Base-by-base conservation (phyloP, 2,888 invertebrate genomes). In the Protodeltote pygarga region DNA sequence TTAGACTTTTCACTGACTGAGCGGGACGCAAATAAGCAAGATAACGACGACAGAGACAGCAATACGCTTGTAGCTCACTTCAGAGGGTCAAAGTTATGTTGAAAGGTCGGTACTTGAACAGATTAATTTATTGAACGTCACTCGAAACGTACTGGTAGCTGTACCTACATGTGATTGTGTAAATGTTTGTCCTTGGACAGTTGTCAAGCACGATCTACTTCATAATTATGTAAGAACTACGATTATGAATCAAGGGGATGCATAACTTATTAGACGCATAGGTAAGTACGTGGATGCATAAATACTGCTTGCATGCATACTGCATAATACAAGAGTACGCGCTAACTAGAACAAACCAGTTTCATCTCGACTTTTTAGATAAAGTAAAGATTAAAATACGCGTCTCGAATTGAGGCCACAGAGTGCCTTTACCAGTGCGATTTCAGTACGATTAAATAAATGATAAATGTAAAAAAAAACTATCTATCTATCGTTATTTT, bases 241-340 rank as follows among this genome's bases (percentile, higher is more conserved):
- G 15, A 60, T 60, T 57, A 64, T 41, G 45, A 51, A 54, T 46
- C 53, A 57, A 64, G 49, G 57, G 41, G 27, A 52, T 47, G 48
- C 37, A 67, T 53, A 45, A 13, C 33, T 59, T 45, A 38, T n/a
- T n/a, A n/a, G n/a, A n/a, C n/a, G n/a, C 33, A 21, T 38, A 21
- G 16, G 46, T 23, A 44, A 48, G 50, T 45, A 35, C 13, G 35
- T 32, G 21, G 25, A 25, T 50, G 41, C 27, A 50, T 57, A 37
- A 29, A 39, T 46, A 54, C 21, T 20, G 16, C 20, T 37, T 23
- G 23, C 37, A 38, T 45, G 28, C 33, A 27, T n/a, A n/a, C 33
- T 45, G 28, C 33, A 38, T 50, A 37, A 19, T 19, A 19, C 15
- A 42, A 14, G 14, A 19, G 17, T 13, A 28, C 9, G 25, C n/a